Evolutionary conservation across 1,140 invertebrate genomes (phyloP), one percentile per base, ranked within the genome.

Genomic region (Drosophila nebulosa): DNA sequence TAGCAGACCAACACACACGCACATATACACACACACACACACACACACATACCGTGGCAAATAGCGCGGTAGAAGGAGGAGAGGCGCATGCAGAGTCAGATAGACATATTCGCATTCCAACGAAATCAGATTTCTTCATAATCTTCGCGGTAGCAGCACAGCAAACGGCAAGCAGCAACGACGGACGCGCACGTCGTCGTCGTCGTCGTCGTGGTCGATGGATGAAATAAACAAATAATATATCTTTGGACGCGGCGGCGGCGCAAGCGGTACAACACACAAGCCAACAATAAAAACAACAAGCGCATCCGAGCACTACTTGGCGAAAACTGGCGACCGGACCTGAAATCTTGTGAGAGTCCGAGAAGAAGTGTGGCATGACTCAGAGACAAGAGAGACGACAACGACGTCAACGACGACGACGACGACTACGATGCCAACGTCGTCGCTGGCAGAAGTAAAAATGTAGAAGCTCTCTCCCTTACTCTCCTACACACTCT

Each of bases 91-190:
- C 56, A 62, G 70, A 65, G 46, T 60, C 71, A 84, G 64, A 73
- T 71, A 81, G 77, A 67, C 70, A 67, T 67, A 81, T 78, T 81
- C 78, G 78, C 83, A 88, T 88, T 88, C 83, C 83, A 83, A 76
- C 75, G 68, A 89, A 89, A 83, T 89, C 75, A 73, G 76, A 88
- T 88, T 89, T 89, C 83, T 81, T 89, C 72, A 84, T 88, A 81
- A 73, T 64, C 83, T 72, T 64, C 61, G 62, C 64, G 55, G 70
- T 51, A 65, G 26, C 42, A 62, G 69, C 27, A 9, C 60, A 35
- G 57, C 10, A 16, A 27, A 46, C 58, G 16, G 6, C 58, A 14
- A 14, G 14, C 52, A 26, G 52, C 12, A 42, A 9, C 46, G 24
- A n/a, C n/a, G 22, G 22, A 30, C 51, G 27, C 27, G 27, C 27